phyloP scores from a whole-genome alignment of 2,797 vertebrate species.

The Sebastiscus albofasciatus region DNA sequence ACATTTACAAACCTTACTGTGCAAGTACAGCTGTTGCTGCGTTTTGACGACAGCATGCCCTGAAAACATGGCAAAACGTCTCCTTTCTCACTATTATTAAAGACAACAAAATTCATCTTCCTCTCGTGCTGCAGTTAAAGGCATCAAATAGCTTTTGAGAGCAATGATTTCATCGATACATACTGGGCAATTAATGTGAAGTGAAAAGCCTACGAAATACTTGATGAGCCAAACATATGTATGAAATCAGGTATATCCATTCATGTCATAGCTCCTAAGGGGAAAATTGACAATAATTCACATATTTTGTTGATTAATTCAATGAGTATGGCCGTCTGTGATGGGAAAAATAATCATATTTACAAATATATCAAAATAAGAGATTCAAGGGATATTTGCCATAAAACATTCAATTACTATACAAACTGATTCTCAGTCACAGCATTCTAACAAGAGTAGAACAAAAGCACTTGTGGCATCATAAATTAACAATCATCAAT shows the following conservation, averaged over 20 bases:
- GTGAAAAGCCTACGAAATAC: slow-evolving; percentile 11
- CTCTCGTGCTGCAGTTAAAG: slow-evolving; percentile 39
- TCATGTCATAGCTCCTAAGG: slow-evolving; percentile 10
- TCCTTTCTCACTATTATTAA: slow-evolving; percentile 18
- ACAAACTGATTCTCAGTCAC: slow-evolving; percentile 79
- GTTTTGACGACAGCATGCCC: slow-evolving; percentile 49
- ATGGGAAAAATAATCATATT: slow-evolving; percentile 62
- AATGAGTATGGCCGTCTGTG: slow-evolving; percentile 32
- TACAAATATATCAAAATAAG: slow-evolving; percentile 75
- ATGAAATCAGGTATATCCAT: slow-evolving; percentile 18
- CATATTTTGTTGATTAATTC: slow-evolving; percentile 33
- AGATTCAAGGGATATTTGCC: slow-evolving; percentile 65
- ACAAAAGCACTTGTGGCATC: slow-evolving; percentile 75
- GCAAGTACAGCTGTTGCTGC: slow-evolving; percentile 62
- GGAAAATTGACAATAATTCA: slow-evolving; percentile 30
- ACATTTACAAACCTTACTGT: slow-evolving; percentile 79
- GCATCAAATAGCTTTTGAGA: slow-evolving; percentile 23
- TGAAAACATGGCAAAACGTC: slow-evolving; percentile 61
- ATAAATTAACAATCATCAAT: slow-evolving; percentile 81
- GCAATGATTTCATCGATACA: neutral
- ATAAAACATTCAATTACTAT: slow-evolving; percentile 75
- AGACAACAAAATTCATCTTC: slow-evolving; percentile 21
- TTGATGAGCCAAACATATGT: slow-evolving; percentile 17
- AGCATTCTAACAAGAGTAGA: slow-evolving; percentile 73
- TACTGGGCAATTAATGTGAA: neutral